A percentile compares a stretch with the other conserved stretches of the same genome.
These are phyloP conservation scores for Scyliorhinus canicula DNA, from an alignment of 2,797 vertebrate species.

Conservation along the genomic window DNA sequence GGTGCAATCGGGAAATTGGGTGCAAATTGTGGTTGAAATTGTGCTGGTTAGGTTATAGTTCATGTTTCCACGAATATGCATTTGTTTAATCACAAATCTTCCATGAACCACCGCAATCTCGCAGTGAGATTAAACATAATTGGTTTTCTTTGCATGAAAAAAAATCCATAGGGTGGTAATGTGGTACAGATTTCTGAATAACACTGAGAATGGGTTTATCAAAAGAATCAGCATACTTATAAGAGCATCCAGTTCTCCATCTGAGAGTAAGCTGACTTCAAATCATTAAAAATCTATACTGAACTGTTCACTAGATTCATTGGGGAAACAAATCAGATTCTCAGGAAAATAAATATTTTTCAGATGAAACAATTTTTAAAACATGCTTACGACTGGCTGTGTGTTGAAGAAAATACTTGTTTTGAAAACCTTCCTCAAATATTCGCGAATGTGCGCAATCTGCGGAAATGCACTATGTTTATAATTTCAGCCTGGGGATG, in stretches of 20 bases:
- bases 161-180: not conserved
- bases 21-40: constrained; percentile 27
- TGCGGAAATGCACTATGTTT: not conserved
- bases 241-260: not conserved
- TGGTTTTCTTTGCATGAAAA: not conserved
- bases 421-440: not conserved
- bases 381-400: not conserved
- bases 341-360: not conserved
- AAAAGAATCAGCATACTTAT: not conserved
- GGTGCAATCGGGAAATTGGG: constrained; percentile 4
- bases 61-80: constrained; percentile 21
- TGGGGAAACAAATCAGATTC: not conserved
- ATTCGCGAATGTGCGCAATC: not conserved
- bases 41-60: not conserved
- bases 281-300: not conserved
- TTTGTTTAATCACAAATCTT: constrained; percentile 24
- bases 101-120: not conserved
- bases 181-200: not conserved
- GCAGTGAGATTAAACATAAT: not conserved
- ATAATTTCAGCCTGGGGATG: not conserved
- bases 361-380: not conserved
- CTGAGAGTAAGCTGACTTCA: not conserved
- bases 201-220: not conserved
- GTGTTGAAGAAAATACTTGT: not conserved
- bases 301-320: not conserved